phyloP scores from a whole-genome alignment of 2,113 vertebrate genomes.

The Rhinichthys klamathensis region DNA sequence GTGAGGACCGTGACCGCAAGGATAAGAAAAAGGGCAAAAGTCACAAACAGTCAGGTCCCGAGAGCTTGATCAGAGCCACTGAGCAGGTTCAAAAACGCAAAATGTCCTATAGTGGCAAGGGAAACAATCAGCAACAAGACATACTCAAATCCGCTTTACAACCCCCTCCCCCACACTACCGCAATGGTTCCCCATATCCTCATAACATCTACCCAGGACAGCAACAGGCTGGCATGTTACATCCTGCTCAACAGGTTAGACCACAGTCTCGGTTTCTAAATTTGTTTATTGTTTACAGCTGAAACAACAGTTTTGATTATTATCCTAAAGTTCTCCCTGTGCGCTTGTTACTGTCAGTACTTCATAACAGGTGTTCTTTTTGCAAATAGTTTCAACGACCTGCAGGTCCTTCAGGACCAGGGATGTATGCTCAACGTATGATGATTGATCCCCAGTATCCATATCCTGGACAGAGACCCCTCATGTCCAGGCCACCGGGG shows the following conservation, averaged over 20 bases:
- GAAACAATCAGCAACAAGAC: constrained; percentile 66
- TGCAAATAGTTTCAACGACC: constrained; percentile 69
- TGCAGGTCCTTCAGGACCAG: constrained; percentile 72
- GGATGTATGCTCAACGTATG: constrained; percentile 79
- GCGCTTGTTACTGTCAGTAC: not conserved
- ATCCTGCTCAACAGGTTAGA: constrained; percentile 73
- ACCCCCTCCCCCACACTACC: constrained; percentile 64
- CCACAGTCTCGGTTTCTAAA: constrained; percentile 1
- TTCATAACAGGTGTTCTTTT: not conserved
- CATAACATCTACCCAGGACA: constrained; percentile 71
- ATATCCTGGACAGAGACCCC: constrained; percentile 75
- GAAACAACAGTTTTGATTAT: not conserved
- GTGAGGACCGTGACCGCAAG: constrained; percentile 85
- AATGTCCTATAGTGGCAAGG: constrained; percentile 72
- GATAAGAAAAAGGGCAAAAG: constrained; percentile 84
- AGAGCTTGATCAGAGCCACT: constrained; percentile 78
- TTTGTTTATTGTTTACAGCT: not conserved
- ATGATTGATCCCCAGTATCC: constrained; percentile 78
- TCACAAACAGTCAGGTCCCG: constrained; percentile 74
- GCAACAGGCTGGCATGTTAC: constrained; percentile 65
- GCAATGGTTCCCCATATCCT: constrained; percentile 68
- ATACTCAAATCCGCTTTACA: constrained; percentile 58
- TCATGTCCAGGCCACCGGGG: constrained; percentile 76
- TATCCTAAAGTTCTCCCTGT: not conserved
- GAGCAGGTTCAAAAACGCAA: constrained; percentile 78